phyloP scores from a whole-genome alignment of 2,888 invertebrate species.

The Branchipolynoe longqiensis region DNA sequence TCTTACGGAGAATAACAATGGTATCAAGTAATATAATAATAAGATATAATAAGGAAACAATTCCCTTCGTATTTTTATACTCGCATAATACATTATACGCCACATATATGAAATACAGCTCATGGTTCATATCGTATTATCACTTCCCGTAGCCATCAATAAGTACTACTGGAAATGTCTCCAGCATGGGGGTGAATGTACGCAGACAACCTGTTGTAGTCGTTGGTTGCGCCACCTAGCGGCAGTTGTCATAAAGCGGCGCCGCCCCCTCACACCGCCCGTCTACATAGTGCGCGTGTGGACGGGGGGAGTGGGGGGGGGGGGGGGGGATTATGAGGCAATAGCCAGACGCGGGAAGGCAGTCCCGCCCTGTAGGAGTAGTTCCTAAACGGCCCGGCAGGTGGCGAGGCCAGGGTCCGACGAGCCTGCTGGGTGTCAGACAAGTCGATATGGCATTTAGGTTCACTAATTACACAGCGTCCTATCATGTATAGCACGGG shows the following conservation, averaged over 20 bases:
- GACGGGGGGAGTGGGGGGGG: neutral
- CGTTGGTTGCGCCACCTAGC: neutral
- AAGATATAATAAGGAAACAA: too few relatives aligned
- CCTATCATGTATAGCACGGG: neutral
- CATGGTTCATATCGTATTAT: too few relatives aligned
- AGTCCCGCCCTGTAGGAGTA: neutral
- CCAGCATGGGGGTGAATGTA: too few relatives aligned
- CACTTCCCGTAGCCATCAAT: too few relatives aligned
- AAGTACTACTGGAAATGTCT: too few relatives aligned
- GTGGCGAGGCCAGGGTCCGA: neutral
- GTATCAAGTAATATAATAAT: too few relatives aligned
- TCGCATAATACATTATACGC: too few relatives aligned
- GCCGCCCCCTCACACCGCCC: neutral
- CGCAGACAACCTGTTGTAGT: neutral
- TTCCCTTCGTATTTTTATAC: too few relatives aligned
- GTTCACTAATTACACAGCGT: slow-evolving; percentile 20
- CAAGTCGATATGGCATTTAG: slow-evolving; percentile 43
- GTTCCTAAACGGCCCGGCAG: slow-evolving; percentile 23
- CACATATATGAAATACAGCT: too few relatives aligned
- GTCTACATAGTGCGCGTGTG: neutral
- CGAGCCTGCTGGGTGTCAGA: slow-evolving; percentile 17
- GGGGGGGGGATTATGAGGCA: neutral
- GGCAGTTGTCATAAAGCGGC: slow-evolving; percentile 9
- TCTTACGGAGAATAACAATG: too few relatives aligned
- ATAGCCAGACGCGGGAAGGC: neutral